Conservation (phyloP, 2,113 vertebrate genomes). For the Chaetops frenatus region DNA sequence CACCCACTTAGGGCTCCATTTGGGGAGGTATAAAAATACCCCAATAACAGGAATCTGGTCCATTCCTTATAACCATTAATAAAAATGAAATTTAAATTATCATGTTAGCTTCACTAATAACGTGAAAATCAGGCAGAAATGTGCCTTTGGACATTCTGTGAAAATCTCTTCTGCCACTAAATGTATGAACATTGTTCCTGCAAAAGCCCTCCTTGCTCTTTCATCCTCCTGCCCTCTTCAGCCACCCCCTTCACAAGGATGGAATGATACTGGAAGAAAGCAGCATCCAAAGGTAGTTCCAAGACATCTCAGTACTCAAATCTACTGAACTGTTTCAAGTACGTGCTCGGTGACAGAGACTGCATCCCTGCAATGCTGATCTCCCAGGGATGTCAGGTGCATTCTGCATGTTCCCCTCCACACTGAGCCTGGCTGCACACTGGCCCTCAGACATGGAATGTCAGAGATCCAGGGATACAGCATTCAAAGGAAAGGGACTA, state of each 20-base stretch:
- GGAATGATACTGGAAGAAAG: not conserved
- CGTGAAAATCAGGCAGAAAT: not conserved
- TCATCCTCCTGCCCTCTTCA: not conserved
- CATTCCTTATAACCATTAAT: not conserved
- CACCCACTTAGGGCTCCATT: slow-evolving; percentile 10
- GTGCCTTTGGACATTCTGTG: not conserved
- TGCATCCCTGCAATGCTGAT: not conserved
- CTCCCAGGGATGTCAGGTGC: not conserved
- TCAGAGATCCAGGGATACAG: not conserved
- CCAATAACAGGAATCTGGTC: not conserved
- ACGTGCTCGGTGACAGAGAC: not conserved
- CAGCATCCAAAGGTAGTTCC: not conserved
- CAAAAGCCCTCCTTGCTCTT: not conserved
- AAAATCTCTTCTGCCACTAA: not conserved
- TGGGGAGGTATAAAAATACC: slow-evolving; percentile 21
- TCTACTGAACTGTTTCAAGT: not conserved
- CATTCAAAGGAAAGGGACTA: not conserved
- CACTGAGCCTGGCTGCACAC: not conserved
- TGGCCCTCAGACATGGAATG: rapidly evolving
- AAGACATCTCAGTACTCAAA: not conserved
- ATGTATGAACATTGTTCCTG: not conserved
- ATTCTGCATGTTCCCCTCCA: not conserved
- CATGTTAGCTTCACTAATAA: not conserved
- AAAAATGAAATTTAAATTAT: not conserved
- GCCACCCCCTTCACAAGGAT: not conserved